Evolutionary conservation across 1,140 invertebrate species (phyloP).

Genomic region (Monomorium pharaonis): DNA sequence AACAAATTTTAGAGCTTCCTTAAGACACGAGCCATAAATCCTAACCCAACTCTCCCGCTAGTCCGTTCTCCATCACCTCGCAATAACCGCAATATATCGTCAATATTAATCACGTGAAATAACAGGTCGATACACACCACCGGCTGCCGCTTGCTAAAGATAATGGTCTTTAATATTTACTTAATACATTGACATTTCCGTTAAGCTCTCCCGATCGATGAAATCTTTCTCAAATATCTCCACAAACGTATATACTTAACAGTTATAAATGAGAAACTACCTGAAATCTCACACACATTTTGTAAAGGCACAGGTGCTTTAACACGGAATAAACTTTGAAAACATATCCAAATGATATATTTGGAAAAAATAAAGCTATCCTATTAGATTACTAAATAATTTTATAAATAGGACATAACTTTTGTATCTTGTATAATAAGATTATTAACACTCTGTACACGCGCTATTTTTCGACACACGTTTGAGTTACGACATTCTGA

Average conservation of each 20-base stretch:
- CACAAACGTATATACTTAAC: background rate
- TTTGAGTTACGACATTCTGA: no score
- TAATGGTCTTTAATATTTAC: constrained; percentile 52
- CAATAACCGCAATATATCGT: constrained; percentile 60
- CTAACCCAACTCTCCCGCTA: background rate
- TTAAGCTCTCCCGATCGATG: background rate
- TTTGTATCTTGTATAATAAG: no score
- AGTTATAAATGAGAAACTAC: background rate
- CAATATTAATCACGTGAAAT: constrained; percentile 62
- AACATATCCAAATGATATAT: background rate
- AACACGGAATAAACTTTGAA: no score
- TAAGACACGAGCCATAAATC: constrained; percentile 29
- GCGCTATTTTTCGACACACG: no score
- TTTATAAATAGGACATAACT: background rate
- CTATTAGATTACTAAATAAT: background rate
- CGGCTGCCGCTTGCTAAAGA: constrained; percentile 37
- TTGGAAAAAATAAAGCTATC: background rate
- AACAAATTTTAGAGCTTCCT: constrained; percentile 43
- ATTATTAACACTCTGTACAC: no score
- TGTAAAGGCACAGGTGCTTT: background rate
- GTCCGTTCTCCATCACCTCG: constrained; percentile 41
- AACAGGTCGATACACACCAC: constrained; percentile 35
- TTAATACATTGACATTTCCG: constrained; percentile 35
- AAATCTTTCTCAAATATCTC: background rate
- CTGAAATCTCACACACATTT: background rate